These are phyloP conservation scores for Amblyjoppa proteus DNA, from an alignment of 2,888 invertebrate genomes.

Conservation along the genomic window DNA sequence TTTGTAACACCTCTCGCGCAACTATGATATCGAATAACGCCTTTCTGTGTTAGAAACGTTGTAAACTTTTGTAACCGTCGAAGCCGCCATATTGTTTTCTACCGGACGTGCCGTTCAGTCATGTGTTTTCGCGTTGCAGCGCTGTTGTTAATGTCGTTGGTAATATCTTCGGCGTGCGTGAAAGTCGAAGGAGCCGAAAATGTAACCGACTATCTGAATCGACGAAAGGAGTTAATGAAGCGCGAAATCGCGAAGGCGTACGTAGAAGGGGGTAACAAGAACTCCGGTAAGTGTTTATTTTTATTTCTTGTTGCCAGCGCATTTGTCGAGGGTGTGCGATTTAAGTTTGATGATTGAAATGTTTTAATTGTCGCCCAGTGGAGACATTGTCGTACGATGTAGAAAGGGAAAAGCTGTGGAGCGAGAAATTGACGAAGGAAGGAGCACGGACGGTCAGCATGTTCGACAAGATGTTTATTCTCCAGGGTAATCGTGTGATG, in stretches of 20 bases:
- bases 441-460: slow-evolving; percentile 63
- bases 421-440: slow-evolving; percentile 51
- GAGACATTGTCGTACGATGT: slow-evolving; percentile 67
- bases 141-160: background rate
- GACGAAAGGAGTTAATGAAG: slow-evolving; percentile 69
- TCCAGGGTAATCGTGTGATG: slow-evolving; percentile 71
- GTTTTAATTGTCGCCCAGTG: slow-evolving; percentile 60
- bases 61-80: too few relatives aligned
- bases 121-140: slow-evolving; percentile 1
- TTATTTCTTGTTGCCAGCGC: background rate
- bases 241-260: slow-evolving; percentile 73
- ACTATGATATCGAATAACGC: too few relatives aligned
- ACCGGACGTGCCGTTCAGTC: background rate
- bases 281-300: slow-evolving; percentile 38
- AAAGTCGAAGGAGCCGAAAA: slow-evolving; percentile 8
- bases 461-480: slow-evolving; percentile 68
- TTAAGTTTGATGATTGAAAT: background rate
- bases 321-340: background rate
- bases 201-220: slow-evolving; percentile 66
- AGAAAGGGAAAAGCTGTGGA: slow-evolving; percentile 69
- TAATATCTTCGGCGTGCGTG: slow-evolving; percentile 13
- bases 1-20: too few relatives aligned
- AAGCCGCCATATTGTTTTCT: background rate
- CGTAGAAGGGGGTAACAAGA: slow-evolving; percentile 45
- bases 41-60: too few relatives aligned